phyloP scores from a whole-genome alignment of 2,888 invertebrate genomes.

The Mimas tiliae region DNA sequence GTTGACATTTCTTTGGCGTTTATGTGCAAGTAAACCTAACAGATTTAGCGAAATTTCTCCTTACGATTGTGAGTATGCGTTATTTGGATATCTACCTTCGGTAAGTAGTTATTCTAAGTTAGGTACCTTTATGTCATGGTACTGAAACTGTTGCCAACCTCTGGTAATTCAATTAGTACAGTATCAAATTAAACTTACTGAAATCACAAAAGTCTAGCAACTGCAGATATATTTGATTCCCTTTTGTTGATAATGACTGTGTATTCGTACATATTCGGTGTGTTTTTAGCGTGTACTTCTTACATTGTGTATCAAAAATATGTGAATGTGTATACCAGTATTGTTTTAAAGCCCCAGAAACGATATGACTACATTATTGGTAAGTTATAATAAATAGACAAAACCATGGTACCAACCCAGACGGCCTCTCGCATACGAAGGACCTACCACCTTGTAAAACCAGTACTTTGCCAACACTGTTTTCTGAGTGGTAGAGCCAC shows the following conservation, averaged over 20 bases:
- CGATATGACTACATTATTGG: slow-evolving; percentile 78
- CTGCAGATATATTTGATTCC: neutral
- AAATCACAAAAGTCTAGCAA: slow-evolving; percentile 24
- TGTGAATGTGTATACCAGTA: slow-evolving; percentile 59
- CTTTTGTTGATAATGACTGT: slow-evolving; percentile 35
- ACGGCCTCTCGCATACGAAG: too few species aligned
- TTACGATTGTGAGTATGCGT: too few species aligned
- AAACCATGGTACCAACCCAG: too few species aligned
- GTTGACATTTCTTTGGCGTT: too few species aligned
- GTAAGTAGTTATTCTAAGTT: too few species aligned
- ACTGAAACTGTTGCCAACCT: slow-evolving; percentile 45
- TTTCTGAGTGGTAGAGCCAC: too few species aligned
- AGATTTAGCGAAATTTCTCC: too few species aligned
- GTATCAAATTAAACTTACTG: slow-evolving; percentile 15
- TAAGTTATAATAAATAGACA: slow-evolving; percentile 47
- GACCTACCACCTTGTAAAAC: too few species aligned
- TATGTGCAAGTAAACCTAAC: too few species aligned
- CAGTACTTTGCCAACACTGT: too few species aligned
- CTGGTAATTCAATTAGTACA: slow-evolving; percentile 75
- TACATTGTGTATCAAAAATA: slow-evolving; percentile 72
- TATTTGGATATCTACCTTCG: too few species aligned
- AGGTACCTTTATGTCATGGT: neutral
- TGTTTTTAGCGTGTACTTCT: slow-evolving; percentile 60
- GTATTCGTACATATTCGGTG: slow-evolving; percentile 60
- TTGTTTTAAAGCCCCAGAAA: slow-evolving; percentile 65